These are phyloP conservation scores for Agrenia bidenticulata DNA, from an alignment of 2,888 invertebrate species.

Conservation along the genomic window DNA sequence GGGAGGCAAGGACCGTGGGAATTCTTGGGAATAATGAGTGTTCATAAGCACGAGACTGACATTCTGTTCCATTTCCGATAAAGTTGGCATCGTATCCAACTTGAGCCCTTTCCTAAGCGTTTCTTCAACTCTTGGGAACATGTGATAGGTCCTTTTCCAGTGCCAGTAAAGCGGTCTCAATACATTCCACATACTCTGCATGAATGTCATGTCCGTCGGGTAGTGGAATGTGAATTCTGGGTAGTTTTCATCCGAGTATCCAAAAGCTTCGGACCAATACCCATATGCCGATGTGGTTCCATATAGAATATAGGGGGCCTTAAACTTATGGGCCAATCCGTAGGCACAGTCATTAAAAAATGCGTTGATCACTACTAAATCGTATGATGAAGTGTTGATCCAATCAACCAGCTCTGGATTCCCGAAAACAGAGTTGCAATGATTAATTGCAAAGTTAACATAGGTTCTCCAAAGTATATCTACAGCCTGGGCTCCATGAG, in stretches of 20 bases:
- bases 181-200: conserved; percentile 23
- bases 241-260: conserved; percentile 25
- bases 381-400: conserved; percentile 38
- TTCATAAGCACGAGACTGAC: conserved; percentile 43
- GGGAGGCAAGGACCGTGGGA: conserved; percentile 33
- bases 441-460: conserved; percentile 16
- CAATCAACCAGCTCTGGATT: conserved; percentile 27
- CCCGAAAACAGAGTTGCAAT: conserved; percentile 32
- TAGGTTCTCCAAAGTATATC: conserved; percentile 4
- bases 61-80: conserved; percentile 34
- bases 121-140: conserved; percentile 31
- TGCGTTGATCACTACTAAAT: conserved; percentile 40
- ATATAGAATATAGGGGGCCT: conserved; percentile 38
- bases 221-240: conserved; percentile 30
- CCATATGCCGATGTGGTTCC: conserved; percentile 31
- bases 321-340: conserved; percentile 34
- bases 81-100: conserved; percentile 28
- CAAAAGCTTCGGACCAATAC: conserved; percentile 34
- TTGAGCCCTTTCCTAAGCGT: conserved; percentile 29
- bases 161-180: conserved; percentile 22
- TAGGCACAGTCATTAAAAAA: conserved; percentile 46
- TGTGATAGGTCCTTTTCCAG: conserved; percentile 7
- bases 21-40: conserved; percentile 42
- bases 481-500: not conserved
- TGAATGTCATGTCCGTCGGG: conserved; percentile 28